These are phyloP conservation scores for Drosophila quinaria DNA, from an alignment of 2,888 invertebrate species.

Conservation along the genomic window DNA sequence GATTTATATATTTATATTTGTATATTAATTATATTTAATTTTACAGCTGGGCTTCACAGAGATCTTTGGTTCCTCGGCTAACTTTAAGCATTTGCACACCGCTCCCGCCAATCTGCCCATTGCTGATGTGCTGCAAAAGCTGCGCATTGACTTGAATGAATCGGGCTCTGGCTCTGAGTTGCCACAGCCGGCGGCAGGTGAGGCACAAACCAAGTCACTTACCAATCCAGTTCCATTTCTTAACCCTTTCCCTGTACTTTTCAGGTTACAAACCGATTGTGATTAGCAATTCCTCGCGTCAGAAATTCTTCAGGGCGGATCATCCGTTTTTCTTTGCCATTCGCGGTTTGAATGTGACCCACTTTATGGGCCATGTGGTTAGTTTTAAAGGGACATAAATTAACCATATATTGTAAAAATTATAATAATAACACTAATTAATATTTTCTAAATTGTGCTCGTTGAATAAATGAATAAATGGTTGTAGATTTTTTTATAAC, in stretches of 20 bases:
- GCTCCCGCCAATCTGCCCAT: slow-evolving; percentile 83
- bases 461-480: slow-evolving; percentile 8
- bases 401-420: slow-evolving; percentile 15
- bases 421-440: slow-evolving; percentile 19
- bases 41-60: slow-evolving; percentile 89
- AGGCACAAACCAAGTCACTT: slow-evolving; percentile 71
- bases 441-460: slow-evolving; percentile 18
- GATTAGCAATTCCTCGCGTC: slow-evolving; percentile 80
- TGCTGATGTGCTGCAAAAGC: slow-evolving; percentile 92
- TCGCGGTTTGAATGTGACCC: slow-evolving; percentile 73
- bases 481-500: slow-evolving; percentile 76
- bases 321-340: slow-evolving; percentile 84
- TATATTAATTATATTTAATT: background rate
- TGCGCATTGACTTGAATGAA: slow-evolving; percentile 94
- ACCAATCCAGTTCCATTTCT: background rate
- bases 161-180: slow-evolving; percentile 93
- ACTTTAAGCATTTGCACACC: slow-evolving; percentile 88
- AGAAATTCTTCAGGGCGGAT: slow-evolving; percentile 83
- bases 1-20: too few relatives aligned
- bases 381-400: slow-evolving; percentile 54
- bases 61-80: slow-evolving; percentile 88
- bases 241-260: background rate
- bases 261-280: slow-evolving; percentile 81
- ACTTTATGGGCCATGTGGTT: slow-evolving; percentile 80
- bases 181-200: slow-evolving; percentile 90